Evolutionary conservation across 92 coral and sea anemone species (phyloP), one percentile per base, ranked within the genome.

Genomic region (Porites rus): DNA sequence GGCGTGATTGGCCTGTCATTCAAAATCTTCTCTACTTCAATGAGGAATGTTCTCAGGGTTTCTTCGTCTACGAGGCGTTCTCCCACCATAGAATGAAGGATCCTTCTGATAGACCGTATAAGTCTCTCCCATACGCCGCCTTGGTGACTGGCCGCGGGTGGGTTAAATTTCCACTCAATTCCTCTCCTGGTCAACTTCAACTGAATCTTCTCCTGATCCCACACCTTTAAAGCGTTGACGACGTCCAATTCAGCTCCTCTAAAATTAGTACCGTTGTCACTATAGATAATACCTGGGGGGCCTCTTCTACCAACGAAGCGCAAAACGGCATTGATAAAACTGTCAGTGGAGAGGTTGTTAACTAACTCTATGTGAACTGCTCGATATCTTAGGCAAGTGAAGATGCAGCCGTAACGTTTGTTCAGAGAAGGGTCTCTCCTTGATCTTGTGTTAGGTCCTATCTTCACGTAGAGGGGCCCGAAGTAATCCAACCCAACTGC

Each of bases 401-500:
- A 91, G 52, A 90, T 86, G 60, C 91, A 87, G 4, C 93, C 91
- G 46, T 90, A 91, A 1, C 91, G 88, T 70, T 91, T 91, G 85
- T 66, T 75, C 43, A 87, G 67, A 20, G 91, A 18, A 24, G 91
- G 87, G 64, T 60, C 77, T 62, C 51, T 87, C 84, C 28, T 78
- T 1, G 93, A 79, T 76, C 93, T 87, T 54, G 92, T 92, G 28
- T 53, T 74, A 50, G 80, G 92, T 78, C 84, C 92, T 62, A 72
- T 31, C 85, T 88, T 91, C 24, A 87, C 88, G 17, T 82, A 80
- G 73, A 91, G 79, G 67, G 91, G 89, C 61, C 92, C 94, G 22
- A 91, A 84, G 25, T 91, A 88, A 60, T 91, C 89, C 25, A 91
- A 63, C 21, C 94, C 92, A 0, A 91, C 94, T 22, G 94, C 94